Conservation (phyloP, 2,113 vertebrate genomes). For the Varanus salvator region DNA sequence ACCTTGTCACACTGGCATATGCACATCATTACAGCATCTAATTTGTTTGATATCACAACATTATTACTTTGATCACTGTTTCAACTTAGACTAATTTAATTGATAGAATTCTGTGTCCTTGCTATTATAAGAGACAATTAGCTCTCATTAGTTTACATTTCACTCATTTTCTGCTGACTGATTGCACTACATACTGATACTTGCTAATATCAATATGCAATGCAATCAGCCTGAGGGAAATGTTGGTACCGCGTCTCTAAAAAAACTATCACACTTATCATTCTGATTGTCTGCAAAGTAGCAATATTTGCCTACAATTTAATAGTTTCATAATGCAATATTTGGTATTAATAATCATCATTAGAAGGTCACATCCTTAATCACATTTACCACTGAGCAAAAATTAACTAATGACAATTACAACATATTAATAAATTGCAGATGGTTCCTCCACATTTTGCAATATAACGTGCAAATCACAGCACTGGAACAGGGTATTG, state of each 20-base stretch:
- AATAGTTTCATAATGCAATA: conserved; percentile 77
- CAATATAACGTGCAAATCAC: conserved; percentile 68
- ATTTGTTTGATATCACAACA: conserved; percentile 85
- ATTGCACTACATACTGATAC: conserved; percentile 81
- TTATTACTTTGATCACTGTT: conserved; percentile 86
- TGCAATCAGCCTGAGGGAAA: conserved; percentile 84
- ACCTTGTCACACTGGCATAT: conserved; percentile 51
- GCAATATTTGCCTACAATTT: conserved; percentile 79
- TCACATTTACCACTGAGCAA: conserved; percentile 70
- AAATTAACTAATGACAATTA: conserved; percentile 74
- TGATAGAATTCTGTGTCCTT: conserved; percentile 85
- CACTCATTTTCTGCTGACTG: conserved; percentile 84
- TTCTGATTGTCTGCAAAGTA: conserved; percentile 83
- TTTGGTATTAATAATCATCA: conserved; percentile 76
- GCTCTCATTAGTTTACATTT: conserved; percentile 87
- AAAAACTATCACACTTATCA: conserved; percentile 78
- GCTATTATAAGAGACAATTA: conserved; percentile 85
- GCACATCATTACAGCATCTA: conserved; percentile 76
- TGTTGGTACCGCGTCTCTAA: conserved; percentile 74
- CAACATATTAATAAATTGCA: conserved; percentile 73
- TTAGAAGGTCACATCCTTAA: conserved; percentile 73
- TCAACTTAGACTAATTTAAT: conserved; percentile 87
- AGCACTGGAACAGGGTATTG: conserved; percentile 54
- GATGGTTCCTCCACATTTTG: conserved; percentile 65
- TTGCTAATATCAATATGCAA: conserved; percentile 85